Base-by-base conservation (phyloP, 2,797 vertebrate genomes). In the Malurus splendens region DNA sequence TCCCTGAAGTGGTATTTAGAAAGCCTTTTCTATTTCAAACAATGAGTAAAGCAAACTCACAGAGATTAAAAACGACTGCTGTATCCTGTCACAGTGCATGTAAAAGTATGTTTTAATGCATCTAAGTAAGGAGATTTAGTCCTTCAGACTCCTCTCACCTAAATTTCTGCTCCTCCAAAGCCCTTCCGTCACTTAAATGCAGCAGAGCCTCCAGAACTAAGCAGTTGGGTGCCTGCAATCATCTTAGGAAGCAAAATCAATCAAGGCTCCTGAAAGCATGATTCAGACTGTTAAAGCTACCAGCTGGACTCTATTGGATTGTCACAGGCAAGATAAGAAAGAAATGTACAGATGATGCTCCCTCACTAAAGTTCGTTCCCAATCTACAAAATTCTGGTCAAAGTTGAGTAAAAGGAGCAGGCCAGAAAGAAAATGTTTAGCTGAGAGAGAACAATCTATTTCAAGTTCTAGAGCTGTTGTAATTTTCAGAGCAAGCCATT, bases 401-500 rank as follows among this genome's bases (percentile, higher is more conserved):
- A 86, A 92, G 52, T 24, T 27, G 25, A 82, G 20, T 47, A 60
- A 50, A 64, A 73, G 36, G 41, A 81, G 25, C 12, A 81, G 45
- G 39, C 4, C 24, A 90, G 25, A 88, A 89, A 48, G 32, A 83
- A 91, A 93, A 83, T 4, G 1, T 41, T 84, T 54, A 45, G 39
- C 41, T 92, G 68, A 86, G 33, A 81, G 30, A 12, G n/a, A 12
- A 70, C 12, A 44, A 44, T 75, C 62, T 52, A 64, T 12, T 51
- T 7, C 22, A 73, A 87, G 60, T 72, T 91, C 66, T 64, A 67
- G 52, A 94, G 57, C 12, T 89, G 56, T 14, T 71, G 25, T 22
- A 64, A 57, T 73, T 92, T 90, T 59, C 77, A 48, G 62, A 93
- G 54, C 61, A 79, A 87, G 68, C 14, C 77, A 85, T 68, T 91